Percentiles rank a stretch among this genome's conserved stretches.
Evolutionary conservation across 2,113 vertebrate genomes (phyloP).

Genomic region (Mugil cephalus): DNA sequence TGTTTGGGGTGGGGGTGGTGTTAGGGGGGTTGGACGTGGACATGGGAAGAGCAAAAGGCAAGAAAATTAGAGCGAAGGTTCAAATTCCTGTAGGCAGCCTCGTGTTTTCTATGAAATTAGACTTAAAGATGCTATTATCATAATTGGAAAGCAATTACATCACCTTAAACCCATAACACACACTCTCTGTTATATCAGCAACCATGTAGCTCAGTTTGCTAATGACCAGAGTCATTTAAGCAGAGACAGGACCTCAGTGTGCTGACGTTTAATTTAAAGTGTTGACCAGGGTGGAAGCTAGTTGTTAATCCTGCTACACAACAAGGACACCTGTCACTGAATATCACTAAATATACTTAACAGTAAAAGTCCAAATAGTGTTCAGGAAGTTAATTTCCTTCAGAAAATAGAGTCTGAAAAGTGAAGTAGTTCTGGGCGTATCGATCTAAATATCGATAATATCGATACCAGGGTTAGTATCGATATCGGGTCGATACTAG

Average conservation of each 20-base stretch:
- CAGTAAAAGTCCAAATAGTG: no score
- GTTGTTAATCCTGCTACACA: slow-evolving; percentile 3
- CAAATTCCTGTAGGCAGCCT: slow-evolving; percentile 3
- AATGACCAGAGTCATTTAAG: slow-evolving; percentile 48
- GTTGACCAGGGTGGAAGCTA: slow-evolving; percentile 14
- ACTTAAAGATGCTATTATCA: slow-evolving; percentile 49
- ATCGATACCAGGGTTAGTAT: no score
- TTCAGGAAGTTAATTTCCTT: no score
- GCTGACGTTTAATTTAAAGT: slow-evolving; percentile 24
- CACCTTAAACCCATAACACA: slow-evolving; percentile 37
- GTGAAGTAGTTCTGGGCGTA: no score
- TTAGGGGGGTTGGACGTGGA: slow-evolving; percentile 14
- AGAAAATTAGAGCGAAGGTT: slow-evolving; percentile 30
- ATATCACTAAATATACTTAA: neutral
- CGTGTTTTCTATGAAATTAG: slow-evolving; percentile 41
- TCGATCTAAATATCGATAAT: no score
- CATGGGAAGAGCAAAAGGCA: slow-evolving; percentile 10
- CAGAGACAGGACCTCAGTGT: slow-evolving; percentile 38
- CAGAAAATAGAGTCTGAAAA: neutral
- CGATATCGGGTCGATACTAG: no score
- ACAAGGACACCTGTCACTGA: neutral
- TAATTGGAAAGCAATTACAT: slow-evolving; percentile 64
- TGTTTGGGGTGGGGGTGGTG: slow-evolving; percentile 46
- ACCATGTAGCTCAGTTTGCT: slow-evolving; percentile 31
- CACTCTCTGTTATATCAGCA: slow-evolving; percentile 38